Evolutionary conservation across 1,140 invertebrate species (phyloP).

Genomic region (Branchinecta lynchi): DNA sequence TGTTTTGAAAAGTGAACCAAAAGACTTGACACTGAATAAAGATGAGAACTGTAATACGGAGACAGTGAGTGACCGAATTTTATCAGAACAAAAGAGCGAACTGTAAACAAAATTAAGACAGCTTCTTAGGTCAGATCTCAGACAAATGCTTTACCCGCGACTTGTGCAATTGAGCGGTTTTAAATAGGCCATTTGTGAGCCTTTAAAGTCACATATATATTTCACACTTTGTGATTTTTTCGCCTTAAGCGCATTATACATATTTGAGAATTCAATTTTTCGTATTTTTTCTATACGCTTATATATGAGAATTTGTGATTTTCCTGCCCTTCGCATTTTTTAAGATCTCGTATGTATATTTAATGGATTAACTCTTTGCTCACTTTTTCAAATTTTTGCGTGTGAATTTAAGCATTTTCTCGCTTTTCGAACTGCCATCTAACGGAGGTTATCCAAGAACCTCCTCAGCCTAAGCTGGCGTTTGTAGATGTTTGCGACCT

Average conservation of each 20-base stretch:
- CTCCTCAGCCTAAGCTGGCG: not conserved
- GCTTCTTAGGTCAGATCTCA: constrained; percentile 2
- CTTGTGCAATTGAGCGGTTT: not conserved
- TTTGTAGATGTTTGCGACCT: not conserved
- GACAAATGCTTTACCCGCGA: not conserved
- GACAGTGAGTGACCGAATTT: not conserved
- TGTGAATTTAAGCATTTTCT: not conserved
- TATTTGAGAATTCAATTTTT: not conserved
- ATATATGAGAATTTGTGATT: not conserved
- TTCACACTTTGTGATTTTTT: constrained; percentile 19
- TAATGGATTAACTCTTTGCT: constrained; percentile 1
- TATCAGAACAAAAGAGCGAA: constrained; percentile 17
- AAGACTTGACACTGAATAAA: not conserved
- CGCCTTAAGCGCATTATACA: constrained; percentile 11
- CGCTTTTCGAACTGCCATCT: not conserved
- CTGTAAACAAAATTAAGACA: not conserved
- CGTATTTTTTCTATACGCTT: constrained; percentile 9
- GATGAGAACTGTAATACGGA: constrained; percentile 7
- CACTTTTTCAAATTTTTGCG: constrained; percentile 11
- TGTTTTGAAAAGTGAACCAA: not conserved
- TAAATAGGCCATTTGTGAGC: constrained; percentile 1
- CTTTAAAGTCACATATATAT: constrained; percentile 8
- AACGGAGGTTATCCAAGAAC: not conserved
- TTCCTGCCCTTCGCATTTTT: constrained; percentile 3
- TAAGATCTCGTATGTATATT: constrained; percentile 10